Evolutionary conservation across 2,888 invertebrate genomes (phyloP), one percentile per base, ranked within the genome.

Genomic region (Cancer borealis): DNA sequence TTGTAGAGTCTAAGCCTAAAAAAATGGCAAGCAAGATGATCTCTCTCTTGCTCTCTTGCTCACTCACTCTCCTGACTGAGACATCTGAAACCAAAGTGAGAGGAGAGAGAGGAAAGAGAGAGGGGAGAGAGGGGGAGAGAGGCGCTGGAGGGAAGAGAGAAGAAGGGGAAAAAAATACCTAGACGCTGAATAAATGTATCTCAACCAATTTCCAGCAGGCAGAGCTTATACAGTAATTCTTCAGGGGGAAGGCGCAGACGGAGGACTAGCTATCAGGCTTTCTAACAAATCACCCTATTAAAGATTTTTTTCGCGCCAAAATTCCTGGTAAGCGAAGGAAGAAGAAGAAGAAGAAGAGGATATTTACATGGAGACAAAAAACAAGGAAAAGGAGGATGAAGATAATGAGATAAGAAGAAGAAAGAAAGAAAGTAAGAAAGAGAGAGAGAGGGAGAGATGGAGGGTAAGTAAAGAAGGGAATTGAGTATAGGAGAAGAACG

Each of bases 241-340:
- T 79, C 79, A 79, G 79, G 79, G 79, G 30, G 12, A 30, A 30
- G 79, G 79, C 79, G 79, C 79, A 8, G 79, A 79, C 79, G 79
- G 79, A 26, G 21, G 12, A 12, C 79, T 79, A 79, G 30, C 79
- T 79, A 79, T 79, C 79, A 79, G 79, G 79, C 79, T 30, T 30
- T 30, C 30, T 79, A 79, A 79, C 79, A 79, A 30, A 79, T 79
- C 30, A 79, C 79, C 79, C 79, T 30, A 30, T 79, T 79, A 79
- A 30, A 6, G 79, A 14, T 79, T 79, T 79, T 79, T 79, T 30
- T 79, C 30, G 14, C 30, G 30, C 30, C 79, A 1, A 79, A 79
- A 79, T 79, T 79, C 30, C 79, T 79, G 79, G 79, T 30, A 30
- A 79, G 79, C 79, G 26, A 79, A 79, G 30, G 79, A 66, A 66